phyloP scores from a whole-genome alignment of 2,113 vertebrate species.

The Pseudonaja textilis region DNA sequence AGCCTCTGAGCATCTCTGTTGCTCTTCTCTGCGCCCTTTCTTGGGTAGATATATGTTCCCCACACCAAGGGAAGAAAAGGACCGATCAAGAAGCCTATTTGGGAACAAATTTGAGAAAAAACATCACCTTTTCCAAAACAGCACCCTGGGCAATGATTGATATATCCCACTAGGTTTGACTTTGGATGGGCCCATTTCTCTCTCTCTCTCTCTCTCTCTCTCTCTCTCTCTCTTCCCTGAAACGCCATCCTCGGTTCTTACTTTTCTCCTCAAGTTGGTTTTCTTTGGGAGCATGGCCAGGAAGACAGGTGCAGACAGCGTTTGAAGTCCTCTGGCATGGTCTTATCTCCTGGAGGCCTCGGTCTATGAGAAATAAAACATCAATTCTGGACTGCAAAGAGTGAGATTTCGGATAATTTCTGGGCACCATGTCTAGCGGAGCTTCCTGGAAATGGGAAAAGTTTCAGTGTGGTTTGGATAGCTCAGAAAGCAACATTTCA shows the following conservation, averaged over 20 bases:
- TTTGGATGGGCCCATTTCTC: no score
- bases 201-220: no score
- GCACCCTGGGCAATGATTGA: not conserved
- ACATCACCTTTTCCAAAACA: not conserved
- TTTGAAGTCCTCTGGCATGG: constrained; percentile 49
- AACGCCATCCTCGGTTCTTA: not conserved
- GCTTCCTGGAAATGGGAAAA: not conserved
- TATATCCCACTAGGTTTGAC: not conserved
- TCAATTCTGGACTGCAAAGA: not conserved
- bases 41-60: no score
- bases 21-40: no score
- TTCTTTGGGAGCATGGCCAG: constrained; percentile 7
- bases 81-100: not conserved
- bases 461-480: no score
- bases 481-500: not conserved
- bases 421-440: not conserved
- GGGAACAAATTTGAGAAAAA: not conserved
- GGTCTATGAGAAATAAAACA: constrained; percentile 19
- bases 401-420: accelerated
- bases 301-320: constrained; percentile 37
- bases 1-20: no score
- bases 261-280: not conserved
- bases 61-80: not conserved
- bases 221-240: no score
- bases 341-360: constrained; percentile 48